These are phyloP conservation scores for Panorpa germanica DNA, from an alignment of 2,888 invertebrate genomes.

Conservation along the genomic window DNA sequence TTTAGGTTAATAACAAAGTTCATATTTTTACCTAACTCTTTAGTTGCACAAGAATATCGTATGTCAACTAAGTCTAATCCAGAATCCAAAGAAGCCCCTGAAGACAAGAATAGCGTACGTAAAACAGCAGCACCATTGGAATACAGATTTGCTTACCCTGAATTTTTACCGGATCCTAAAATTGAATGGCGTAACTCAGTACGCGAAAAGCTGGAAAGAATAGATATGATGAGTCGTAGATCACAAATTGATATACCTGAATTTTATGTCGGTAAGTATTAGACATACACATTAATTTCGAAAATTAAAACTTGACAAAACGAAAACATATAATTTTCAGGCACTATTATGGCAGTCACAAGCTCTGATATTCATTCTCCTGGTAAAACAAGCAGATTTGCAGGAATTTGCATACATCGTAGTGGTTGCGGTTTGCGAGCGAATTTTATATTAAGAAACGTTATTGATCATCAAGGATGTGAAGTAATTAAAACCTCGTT, in stretches of 20 bases:
- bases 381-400: conserved; percentile 61
- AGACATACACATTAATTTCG: conserved; percentile 8
- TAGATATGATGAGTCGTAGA: conserved; percentile 81
- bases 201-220: conserved; percentile 74
- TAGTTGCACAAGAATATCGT: too few relatives aligned
- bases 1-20: too few relatives aligned
- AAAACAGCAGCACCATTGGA: conserved; percentile 23
- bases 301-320: background rate
- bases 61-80: too few relatives aligned
- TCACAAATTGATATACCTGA: conserved; percentile 78
- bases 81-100: too few relatives aligned
- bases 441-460: conserved; percentile 76
- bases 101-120: conserved; percentile 4
- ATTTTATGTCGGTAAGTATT: conserved; percentile 79
- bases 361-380: conserved; percentile 71
- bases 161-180: conserved; percentile 81
- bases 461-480: conserved; percentile 72
- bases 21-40: too few relatives aligned
- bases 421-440: conserved; percentile 67
- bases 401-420: conserved; percentile 87
- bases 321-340: conserved; percentile 24
- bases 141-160: conserved; percentile 62
- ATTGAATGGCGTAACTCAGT: conserved; percentile 56
- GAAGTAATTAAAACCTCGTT: conserved; percentile 24
- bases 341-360: conserved; percentile 75